These are phyloP conservation scores for Acropora yongei DNA, from an alignment of 64 coral and sea anemone species.

Conservation along the genomic window DNA sequence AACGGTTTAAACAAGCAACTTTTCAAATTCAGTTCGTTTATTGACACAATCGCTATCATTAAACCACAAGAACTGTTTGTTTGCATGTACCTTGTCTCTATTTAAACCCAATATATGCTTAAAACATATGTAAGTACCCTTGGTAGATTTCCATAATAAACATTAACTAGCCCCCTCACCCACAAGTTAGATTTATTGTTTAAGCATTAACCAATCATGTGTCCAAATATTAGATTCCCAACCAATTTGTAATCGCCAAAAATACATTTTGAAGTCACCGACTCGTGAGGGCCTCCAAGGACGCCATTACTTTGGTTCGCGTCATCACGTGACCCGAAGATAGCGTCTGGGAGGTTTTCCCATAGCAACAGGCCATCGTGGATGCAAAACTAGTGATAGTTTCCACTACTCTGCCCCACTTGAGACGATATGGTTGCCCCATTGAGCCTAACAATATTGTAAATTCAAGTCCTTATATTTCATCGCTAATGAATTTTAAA, in stretches of 20 bases:
- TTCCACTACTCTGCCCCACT: too few species aligned
- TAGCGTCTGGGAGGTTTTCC: not conserved
- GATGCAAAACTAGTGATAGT: too few species aligned
- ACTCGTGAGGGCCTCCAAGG: not conserved
- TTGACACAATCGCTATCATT: not conserved
- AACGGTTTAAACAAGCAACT: not conserved
- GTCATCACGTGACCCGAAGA: not conserved
- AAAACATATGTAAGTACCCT: not conserved
- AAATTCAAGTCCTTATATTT: too few species aligned
- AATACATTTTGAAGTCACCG: not conserved
- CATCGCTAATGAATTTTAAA: too few species aligned
- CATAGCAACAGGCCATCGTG: constrained; percentile 20
- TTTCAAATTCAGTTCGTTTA: not conserved
- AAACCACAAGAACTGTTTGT: not conserved
- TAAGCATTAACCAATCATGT: not conserved
- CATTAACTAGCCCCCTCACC: not conserved
- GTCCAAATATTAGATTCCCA: not conserved
- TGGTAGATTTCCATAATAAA: not conserved
- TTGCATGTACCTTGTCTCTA: not conserved
- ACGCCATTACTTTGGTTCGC: not conserved
- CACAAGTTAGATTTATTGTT: not conserved
- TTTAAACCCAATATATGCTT: not conserved
- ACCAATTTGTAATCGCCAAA: not conserved
- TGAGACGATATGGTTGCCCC: too few species aligned
- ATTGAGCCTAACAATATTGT: too few species aligned